A percentile compares a stretch with the other conserved stretches of the same genome.
phyloP scores from a whole-genome alignment of 2,113 vertebrate genomes.

The Lagopus muta region DNA sequence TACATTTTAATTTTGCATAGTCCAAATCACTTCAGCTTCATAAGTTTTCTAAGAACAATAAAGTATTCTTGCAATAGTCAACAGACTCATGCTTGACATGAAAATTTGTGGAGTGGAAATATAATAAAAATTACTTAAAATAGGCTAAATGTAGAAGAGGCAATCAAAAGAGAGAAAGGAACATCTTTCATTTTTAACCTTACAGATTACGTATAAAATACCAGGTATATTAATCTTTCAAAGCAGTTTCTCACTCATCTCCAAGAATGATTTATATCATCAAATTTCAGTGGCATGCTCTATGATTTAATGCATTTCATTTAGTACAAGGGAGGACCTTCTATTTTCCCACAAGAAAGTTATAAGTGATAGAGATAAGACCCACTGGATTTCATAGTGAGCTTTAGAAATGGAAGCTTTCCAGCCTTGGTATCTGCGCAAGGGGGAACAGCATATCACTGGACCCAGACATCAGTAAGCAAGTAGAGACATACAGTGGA shows the following conservation, averaged over 20 bases:
- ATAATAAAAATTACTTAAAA: background rate
- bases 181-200: constrained; percentile 15
- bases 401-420: background rate
- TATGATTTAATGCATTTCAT: background rate
- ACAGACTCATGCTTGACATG: background rate
- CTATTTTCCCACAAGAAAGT: background rate
- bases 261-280: background rate
- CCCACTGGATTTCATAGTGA: background rate
- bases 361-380: background rate
- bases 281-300: background rate
- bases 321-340: background rate
- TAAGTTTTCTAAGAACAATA: background rate
- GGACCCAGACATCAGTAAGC: background rate
- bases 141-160: background rate
- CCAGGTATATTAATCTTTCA: background rate
- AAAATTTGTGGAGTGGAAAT: constrained; percentile 20
- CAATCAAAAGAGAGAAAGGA: background rate
- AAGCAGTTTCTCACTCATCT: background rate
- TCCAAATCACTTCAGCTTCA: background rate
- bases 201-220: background rate
- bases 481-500: background rate
- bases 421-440: background rate
- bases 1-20: background rate
- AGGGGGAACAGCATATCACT: background rate
- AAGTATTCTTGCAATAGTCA: background rate